These are phyloP conservation scores for Atopsyche davidsoni DNA, from an alignment of 1,140 invertebrate genomes.

Conservation along the genomic window DNA sequence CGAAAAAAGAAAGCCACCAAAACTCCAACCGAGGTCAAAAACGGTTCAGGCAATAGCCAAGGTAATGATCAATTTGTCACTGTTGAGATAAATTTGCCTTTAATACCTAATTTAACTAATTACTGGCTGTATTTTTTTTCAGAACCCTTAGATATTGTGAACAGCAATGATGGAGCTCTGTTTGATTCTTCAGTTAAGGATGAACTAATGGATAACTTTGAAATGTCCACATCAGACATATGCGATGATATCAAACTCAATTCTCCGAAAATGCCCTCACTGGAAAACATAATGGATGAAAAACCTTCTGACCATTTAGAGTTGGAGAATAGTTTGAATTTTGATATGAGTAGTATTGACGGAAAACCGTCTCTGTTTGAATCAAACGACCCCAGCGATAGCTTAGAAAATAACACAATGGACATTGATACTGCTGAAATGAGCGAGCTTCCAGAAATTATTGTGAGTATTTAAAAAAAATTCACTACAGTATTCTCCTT, in stretches of 20 bases:
- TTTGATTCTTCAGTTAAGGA: not conserved
- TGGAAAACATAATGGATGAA: constrained; percentile 8
- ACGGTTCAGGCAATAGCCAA: too few relatives aligned
- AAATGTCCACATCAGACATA: constrained; percentile 5
- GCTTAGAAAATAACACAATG: not conserved
- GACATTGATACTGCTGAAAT: constrained; percentile 1
- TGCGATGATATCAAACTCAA: constrained; percentile 4
- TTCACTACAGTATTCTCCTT: too few relatives aligned
- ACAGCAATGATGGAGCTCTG: not conserved
- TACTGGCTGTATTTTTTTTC: too few relatives aligned
- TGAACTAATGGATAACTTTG: constrained; percentile 2
- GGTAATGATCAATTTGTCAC: not conserved
- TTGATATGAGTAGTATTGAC: constrained; percentile 7
- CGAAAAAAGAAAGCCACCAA: constrained; percentile 35
- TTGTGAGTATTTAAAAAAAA: too few relatives aligned
- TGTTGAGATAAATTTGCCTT: too few relatives aligned
- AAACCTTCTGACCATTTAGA: not conserved
- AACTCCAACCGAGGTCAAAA: not conserved
- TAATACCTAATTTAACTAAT: too few relatives aligned
- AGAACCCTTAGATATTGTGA: not conserved
- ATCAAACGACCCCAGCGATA: not conserved
- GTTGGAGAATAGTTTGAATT: constrained; percentile 7
- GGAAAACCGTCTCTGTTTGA: constrained; percentile 3
- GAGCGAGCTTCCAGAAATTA: too few relatives aligned
- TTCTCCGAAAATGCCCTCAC: constrained; percentile 4